A percentile compares a stretch with the other conserved stretches of the same genome.
Evolutionary conservation across 1,140 invertebrate species (phyloP).

Genomic region (Drosophila aff.): DNA sequence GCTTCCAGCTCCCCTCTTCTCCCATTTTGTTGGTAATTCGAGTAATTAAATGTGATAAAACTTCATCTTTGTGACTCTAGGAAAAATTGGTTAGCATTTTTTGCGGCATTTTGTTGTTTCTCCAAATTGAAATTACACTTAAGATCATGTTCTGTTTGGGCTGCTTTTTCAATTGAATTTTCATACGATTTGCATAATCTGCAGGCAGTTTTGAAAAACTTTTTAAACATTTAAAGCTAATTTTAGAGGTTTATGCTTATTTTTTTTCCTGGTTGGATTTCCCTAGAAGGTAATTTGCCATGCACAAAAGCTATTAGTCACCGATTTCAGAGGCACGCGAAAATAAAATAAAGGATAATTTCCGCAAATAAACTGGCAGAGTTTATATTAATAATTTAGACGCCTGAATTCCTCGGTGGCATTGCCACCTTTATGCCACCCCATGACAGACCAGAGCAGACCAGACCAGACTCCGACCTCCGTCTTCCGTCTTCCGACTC

Average conservation of each 20-base stretch:
- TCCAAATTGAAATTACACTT: background rate
- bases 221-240: background rate
- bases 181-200: background rate
- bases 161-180: background rate
- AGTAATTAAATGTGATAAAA: constrained; percentile 18
- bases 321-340: background rate
- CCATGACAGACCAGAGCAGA: constrained; percentile 1
- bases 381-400: constrained; percentile 19
- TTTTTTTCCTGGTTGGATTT: background rate
- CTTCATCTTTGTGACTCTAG: background rate
- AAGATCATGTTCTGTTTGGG: background rate
- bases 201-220: background rate
- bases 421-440: constrained; percentile 4
- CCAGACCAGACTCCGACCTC: background rate
- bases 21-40: constrained; percentile 15
- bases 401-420: background rate
- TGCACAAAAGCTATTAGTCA: background rate
- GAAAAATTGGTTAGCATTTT: background rate
- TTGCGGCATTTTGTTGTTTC: background rate
- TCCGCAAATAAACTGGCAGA: background rate
- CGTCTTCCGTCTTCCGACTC: background rate
- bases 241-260: background rate
- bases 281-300: background rate
- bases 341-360: constrained; percentile 13
- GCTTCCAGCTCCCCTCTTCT: background rate